Evolutionary conservation across 1,140 invertebrate species (phyloP).

Genomic region (Acromyrmex echinatior): DNA sequence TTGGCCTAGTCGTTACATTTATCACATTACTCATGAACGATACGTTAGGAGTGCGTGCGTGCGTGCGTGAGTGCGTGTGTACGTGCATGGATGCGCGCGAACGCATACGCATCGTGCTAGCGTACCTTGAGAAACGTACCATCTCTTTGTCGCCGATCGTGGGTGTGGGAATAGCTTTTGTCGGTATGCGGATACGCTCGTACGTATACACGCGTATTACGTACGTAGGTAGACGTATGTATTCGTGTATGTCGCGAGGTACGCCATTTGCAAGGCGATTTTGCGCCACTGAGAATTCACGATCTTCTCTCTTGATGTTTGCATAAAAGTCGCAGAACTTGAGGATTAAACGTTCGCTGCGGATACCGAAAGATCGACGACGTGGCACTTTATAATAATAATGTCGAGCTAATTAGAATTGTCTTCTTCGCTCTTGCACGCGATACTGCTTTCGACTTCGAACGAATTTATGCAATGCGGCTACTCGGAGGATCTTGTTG

Average conservation of each 20-base stretch:
- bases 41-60: slow-evolving; percentile 17
- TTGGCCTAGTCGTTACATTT: slow-evolving; percentile 80
- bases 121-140: slow-evolving; percentile 59
- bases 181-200: neutral
- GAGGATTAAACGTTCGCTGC: neutral
- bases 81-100: neutral
- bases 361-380: neutral
- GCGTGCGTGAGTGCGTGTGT: too few relatives aligned
- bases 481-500: slow-evolving; percentile 10
- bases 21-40: slow-evolving; percentile 77
- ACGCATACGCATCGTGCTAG: neutral
- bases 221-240: neutral
- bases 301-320: slow-evolving; percentile 15
- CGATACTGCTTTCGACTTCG: neutral
- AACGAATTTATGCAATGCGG: slow-evolving; percentile 45
- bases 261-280: slow-evolving; percentile 55
- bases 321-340: neutral
- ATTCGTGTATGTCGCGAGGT: neutral
- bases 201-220: too few relatives aligned
- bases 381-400: slow-evolving; percentile 31
- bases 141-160: slow-evolving; percentile 57
- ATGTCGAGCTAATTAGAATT: slow-evolving; percentile 36
- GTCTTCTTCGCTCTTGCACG: slow-evolving; percentile 38
- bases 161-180: slow-evolving; percentile 73
- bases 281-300: slow-evolving; percentile 14